Evolutionary conservation across 2,797 vertebrate genomes (phyloP).

Genomic region (Brachymystax lenok): DNA sequence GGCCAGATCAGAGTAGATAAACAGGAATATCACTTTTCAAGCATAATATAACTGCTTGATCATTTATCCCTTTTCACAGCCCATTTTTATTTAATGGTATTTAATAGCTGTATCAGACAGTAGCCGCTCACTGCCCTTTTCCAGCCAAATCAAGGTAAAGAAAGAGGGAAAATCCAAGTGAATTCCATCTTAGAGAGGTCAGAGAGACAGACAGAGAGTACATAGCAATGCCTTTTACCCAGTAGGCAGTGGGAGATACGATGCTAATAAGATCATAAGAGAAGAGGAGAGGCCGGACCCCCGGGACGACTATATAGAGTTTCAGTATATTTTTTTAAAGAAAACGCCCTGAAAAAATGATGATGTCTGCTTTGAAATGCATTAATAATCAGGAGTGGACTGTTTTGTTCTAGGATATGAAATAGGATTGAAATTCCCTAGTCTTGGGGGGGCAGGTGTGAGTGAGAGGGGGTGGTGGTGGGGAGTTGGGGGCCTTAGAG

Average conservation of each 20-base stretch:
- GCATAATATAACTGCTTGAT: slow-evolving; percentile 24
- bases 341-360: slow-evolving; percentile 92
- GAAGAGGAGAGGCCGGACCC: slow-evolving; percentile 84
- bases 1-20: slow-evolving; percentile 12
- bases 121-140: slow-evolving; percentile 50
- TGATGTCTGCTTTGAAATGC: slow-evolving; percentile 86
- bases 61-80: slow-evolving; percentile 44
- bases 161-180: slow-evolving; percentile 77
- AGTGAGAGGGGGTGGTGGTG: slow-evolving; percentile 42
- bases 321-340: slow-evolving; percentile 86
- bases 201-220: slow-evolving; percentile 90
- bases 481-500: slow-evolving; percentile 26
- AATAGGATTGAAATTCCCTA: slow-evolving; percentile 70
- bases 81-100: slow-evolving; percentile 75
- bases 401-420: slow-evolving; percentile 73
- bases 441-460: slow-evolving; percentile 57
- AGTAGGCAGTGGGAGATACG: slow-evolving; percentile 86
- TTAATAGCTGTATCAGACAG: slow-evolving; percentile 72
- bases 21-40: slow-evolving; percentile 10
- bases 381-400: slow-evolving; percentile 89
- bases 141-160: slow-evolving; percentile 68
- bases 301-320: slow-evolving; percentile 87
- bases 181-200: slow-evolving; percentile 91
- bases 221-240: slow-evolving; percentile 91
- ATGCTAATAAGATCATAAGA: slow-evolving; percentile 94